A percentile compares a stretch with the other conserved stretches of the same genome.
These are phyloP conservation scores for Acridotheres tristis DNA, from an alignment of 2,797 vertebrate genomes.

Conservation along the genomic window DNA sequence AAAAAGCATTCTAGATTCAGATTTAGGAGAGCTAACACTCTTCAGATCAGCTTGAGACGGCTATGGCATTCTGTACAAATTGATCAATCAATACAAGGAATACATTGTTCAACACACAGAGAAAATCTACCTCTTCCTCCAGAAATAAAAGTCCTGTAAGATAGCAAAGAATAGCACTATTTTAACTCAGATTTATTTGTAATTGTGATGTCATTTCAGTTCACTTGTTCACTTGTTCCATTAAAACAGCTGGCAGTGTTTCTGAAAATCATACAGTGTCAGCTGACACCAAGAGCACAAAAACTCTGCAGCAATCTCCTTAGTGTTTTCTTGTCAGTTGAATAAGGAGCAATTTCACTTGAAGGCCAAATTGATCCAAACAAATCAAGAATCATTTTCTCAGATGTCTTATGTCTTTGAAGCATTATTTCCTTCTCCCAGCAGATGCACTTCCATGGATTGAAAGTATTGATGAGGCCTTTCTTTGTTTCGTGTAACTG, in stretches of 20 bases:
- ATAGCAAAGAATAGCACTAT: not conserved
- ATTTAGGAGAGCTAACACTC: not conserved
- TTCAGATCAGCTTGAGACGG: not conserved
- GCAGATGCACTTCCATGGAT: not conserved
- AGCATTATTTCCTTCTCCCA: not conserved
- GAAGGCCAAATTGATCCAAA: not conserved
- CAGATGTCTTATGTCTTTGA: not conserved
- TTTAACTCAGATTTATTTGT: not conserved
- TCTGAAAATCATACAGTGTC: not conserved
- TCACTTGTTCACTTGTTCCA: not conserved
- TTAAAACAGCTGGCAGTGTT: not conserved
- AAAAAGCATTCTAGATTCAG: not conserved
- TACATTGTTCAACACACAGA: accelerated
- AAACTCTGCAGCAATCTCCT: not conserved
- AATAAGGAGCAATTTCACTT: not conserved
- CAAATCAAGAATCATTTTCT: not conserved
- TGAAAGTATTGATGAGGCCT: not conserved
- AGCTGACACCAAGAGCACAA: not conserved
- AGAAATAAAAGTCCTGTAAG: not conserved
- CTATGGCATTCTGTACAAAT: not conserved
- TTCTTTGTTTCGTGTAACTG: not conserved
- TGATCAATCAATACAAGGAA: not conserved
- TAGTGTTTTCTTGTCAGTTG: not conserved
- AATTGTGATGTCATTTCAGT: not conserved
- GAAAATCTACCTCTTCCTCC: not conserved